Evolutionary conservation across 2,113 vertebrate genomes (phyloP), one percentile per base, ranked within the genome.

Genomic region (Psilopsiagon aurifrons): DNA sequence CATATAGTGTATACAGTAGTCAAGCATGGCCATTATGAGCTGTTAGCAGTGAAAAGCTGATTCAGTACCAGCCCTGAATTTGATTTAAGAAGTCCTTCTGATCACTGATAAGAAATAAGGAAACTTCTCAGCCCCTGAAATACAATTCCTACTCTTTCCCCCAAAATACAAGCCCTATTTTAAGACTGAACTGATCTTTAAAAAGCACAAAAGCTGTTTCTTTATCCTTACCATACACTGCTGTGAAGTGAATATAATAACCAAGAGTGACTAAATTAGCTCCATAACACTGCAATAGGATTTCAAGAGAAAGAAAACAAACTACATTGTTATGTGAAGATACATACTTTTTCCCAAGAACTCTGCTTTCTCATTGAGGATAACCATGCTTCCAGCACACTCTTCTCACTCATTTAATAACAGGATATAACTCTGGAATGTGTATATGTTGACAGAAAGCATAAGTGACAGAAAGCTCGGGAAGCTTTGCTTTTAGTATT

Each of bases 381-480:
- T 54, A 95, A 94, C 43, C 64, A 51, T 17, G 60, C 85, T 95
- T 93, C 88, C 82, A 95, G 96, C 64, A 92, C 67, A 51, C 51
- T 83, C 54, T 77, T 94, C 63, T 80, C 29, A 0, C 75, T 91
- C 80, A 64, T 83, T 96, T 90, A 96, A 96, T 96, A 94, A 90
- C 1, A 1, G 79, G 73, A 88, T 94, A 63, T 79, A 81, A 44
- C 86, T 90, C 60, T 75, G 46, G 35, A 59, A 54, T 69, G 59
- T 62, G 81, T 89, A 33, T 79, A 78, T 33, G 43, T 70, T 94
- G 94, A 96, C 92, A 95, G 83, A 95, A 92, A 97, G 47, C 69
- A 94, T 89, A 96, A 96, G 73, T 90, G 92, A 91, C 92, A 94
- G 90, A 93, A 78, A 86, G 51, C 76, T 93, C 4, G 0, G 71